Evolutionary conservation across 1,140 invertebrate species (phyloP).

Genomic region (Cyclina sinensis): DNA sequence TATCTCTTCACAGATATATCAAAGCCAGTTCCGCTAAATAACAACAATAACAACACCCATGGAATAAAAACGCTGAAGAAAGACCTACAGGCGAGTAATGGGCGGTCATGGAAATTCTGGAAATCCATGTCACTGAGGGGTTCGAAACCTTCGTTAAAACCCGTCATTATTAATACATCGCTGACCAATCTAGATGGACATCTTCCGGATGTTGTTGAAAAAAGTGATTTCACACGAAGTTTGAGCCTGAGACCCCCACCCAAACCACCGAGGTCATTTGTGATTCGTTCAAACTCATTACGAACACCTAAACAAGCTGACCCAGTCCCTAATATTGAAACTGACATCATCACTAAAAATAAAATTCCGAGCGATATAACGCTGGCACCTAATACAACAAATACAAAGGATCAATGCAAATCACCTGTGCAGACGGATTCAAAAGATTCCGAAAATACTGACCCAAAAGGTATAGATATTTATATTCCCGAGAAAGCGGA

Average conservation of each 20-base stretch:
- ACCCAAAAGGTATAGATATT: constrained; percentile 1
- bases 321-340: background rate
- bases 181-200: background rate
- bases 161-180: background rate
- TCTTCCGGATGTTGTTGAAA: constrained; percentile 77
- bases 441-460: constrained; percentile 56
- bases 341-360: background rate
- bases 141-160: constrained; percentile 10
- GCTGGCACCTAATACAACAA: background rate
- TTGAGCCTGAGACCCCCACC: constrained; percentile 79
- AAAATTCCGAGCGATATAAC: background rate
- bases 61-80: background rate
- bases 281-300: constrained; percentile 79
- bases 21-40: constrained; percentile 9
- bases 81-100: background rate
- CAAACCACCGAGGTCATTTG: constrained; percentile 80
- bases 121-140: constrained; percentile 51
- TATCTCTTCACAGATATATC: constrained; percentile 53
- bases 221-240: constrained; percentile 68
- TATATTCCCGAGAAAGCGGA: constrained; percentile 2
- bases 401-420: constrained; percentile 3
- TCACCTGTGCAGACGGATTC: background rate
- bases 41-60: constrained; percentile 62
- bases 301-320: constrained; percentile 63
- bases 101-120: constrained; percentile 64